Evolutionary conservation across 2,797 vertebrate species (phyloP).

Genomic region (Mormyrops boulengeri): DNA sequence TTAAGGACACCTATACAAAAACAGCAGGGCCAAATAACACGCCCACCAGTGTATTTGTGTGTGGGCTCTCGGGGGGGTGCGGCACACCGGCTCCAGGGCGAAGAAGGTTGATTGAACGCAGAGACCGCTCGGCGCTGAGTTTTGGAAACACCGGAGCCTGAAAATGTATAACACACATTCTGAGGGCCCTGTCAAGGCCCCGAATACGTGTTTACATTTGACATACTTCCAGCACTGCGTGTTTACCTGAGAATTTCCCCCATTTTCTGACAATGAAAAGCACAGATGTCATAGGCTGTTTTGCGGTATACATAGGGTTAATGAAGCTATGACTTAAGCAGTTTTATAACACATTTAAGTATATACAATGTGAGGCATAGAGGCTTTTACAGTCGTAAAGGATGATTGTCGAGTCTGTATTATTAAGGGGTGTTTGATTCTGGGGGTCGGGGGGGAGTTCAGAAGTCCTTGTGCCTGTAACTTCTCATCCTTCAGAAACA

Average conservation of each 20-base stretch:
- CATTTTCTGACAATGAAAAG: background rate
- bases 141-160: background rate
- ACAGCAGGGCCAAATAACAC: background rate
- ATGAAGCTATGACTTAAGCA: background rate
- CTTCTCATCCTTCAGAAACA: background rate
- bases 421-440: background rate
- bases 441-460: background rate
- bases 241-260: background rate
- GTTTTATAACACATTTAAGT: background rate
- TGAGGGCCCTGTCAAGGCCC: background rate
- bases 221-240: background rate
- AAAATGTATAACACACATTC: background rate
- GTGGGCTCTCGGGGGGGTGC: background rate
- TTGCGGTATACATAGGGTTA: background rate
- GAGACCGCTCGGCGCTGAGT: background rate
- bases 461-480: background rate
- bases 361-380: background rate
- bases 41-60: background rate
- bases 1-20: slow-evolving; percentile 16
- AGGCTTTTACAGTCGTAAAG: background rate
- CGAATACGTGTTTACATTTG: background rate
- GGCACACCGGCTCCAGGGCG: background rate
- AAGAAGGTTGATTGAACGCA: slow-evolving; percentile 6
- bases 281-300: background rate
- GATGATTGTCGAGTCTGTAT: background rate